Percentiles rank a stretch among this genome's conserved stretches.
phyloP scores from a whole-genome alignment of 2,888 invertebrate species.

The Drosophila falleni region DNA sequence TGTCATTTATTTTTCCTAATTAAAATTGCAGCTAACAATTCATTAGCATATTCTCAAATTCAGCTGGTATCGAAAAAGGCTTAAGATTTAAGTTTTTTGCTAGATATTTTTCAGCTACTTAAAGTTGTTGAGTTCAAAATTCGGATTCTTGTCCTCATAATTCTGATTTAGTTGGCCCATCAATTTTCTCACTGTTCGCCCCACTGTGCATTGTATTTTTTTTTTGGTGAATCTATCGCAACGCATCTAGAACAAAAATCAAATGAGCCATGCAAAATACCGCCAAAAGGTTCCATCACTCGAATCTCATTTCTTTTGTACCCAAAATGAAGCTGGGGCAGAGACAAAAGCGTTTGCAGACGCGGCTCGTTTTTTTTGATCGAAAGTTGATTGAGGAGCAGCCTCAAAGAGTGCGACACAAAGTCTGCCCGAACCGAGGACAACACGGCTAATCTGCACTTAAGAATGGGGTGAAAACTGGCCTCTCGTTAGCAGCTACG shows the following conservation, averaged over 20 bases:
- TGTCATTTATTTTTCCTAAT: no score
- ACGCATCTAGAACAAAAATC: constrained; percentile 72
- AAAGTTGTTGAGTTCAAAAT: no score
- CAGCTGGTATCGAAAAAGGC: no score
- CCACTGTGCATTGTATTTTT: constrained; percentile 51
- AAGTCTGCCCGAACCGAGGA: constrained; percentile 65
- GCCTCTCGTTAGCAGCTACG: constrained; percentile 62
- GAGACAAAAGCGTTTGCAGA: constrained; percentile 63
- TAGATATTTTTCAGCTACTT: no score
- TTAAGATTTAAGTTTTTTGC: no score
- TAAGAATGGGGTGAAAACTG: constrained; percentile 42
- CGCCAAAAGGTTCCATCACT: constrained; percentile 64
- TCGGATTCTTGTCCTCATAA: not conserved
- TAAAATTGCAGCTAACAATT: no score
- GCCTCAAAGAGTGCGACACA: constrained; percentile 71
- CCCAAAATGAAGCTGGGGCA: constrained; percentile 9
- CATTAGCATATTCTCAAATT: no score
- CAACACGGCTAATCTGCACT: constrained; percentile 76
- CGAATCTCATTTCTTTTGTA: constrained; percentile 45
- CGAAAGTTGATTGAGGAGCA: constrained; percentile 75
- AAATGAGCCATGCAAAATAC: constrained; percentile 78
- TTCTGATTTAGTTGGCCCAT: not conserved
- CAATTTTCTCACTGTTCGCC: not conserved
- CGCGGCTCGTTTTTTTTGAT: constrained; percentile 73
- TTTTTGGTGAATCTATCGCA: constrained; percentile 68